phyloP scores from a whole-genome alignment of 2,888 invertebrate species.

The Chrysopilus asiliformis region DNA sequence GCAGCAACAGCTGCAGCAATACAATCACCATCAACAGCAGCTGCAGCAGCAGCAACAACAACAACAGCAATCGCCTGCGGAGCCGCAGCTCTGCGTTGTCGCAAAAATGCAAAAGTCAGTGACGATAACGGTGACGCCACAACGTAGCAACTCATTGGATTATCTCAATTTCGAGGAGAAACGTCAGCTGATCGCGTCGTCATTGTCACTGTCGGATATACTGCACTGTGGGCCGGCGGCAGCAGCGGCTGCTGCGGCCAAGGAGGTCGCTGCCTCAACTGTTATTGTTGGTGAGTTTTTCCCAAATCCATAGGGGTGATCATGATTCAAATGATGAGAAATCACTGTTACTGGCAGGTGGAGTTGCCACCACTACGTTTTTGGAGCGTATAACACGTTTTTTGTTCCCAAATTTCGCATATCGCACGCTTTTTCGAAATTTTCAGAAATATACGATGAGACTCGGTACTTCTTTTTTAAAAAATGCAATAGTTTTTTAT shows the following conservation, averaged over 20 bases:
- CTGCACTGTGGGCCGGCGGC: constrained; percentile 54
- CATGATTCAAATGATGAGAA: too few species aligned
- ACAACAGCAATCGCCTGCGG: constrained; percentile 3
- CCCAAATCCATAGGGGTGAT: too few species aligned
- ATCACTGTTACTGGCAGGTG: too few species aligned
- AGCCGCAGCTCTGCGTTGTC: constrained; percentile 33
- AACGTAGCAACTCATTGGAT: constrained; percentile 72
- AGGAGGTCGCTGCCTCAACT: constrained; percentile 38
- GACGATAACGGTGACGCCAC: constrained; percentile 51
- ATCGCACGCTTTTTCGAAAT: too few species aligned
- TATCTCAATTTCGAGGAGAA: constrained; percentile 87
- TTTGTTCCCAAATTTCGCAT: too few species aligned
- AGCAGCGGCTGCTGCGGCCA: constrained; percentile 35
- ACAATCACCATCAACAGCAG: constrained; percentile 4
- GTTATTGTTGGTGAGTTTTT: constrained; percentile 27
- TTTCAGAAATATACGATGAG: too few species aligned
- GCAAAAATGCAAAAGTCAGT: constrained; percentile 44
- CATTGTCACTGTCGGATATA: constrained; percentile 75
- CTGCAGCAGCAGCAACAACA: constrained; percentile 6
- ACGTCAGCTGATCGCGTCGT: constrained; percentile 76
- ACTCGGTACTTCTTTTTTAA: too few species aligned
- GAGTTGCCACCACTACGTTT: too few species aligned
- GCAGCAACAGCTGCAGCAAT: constrained; percentile 3
- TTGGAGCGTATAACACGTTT: too few species aligned
- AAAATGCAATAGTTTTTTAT: too few species aligned